A percentile compares a stretch with the other conserved stretches of the same genome.
Evolutionary conservation across 2,888 invertebrate genomes (phyloP).

Genomic region (Leucania comma): DNA sequence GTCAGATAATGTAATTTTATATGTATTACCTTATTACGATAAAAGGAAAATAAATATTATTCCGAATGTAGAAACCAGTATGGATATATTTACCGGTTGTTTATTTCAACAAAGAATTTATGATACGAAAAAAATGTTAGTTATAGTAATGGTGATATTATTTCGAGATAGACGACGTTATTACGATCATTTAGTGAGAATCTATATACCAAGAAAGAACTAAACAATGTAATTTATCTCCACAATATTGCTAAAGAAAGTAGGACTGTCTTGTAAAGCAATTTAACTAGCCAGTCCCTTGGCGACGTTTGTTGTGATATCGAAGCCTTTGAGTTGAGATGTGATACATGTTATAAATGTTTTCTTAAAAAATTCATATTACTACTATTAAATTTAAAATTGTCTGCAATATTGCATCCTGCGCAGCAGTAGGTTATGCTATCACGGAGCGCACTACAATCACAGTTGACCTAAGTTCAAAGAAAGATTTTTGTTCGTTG

Average conservation of each 20-base stretch:
- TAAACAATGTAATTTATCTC: neutral
- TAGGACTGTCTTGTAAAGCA: no score
- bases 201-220: neutral
- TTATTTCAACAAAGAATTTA: conserved; percentile 1
- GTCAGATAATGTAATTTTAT: neutral
- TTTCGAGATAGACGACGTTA: neutral
- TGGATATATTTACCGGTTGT: no score
- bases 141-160: neutral
- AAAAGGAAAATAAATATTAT: neutral
- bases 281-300: no score
- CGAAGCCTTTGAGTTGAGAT: no score
- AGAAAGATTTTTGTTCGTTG: neutral
- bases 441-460: neutral
- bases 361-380: no score
- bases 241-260: neutral
- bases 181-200: neutral
- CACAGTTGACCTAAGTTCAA: neutral
- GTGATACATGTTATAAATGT: no score
- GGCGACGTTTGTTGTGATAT: no score
- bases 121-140: neutral
- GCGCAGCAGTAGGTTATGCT: neutral
- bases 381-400: no score
- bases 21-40: neutral
- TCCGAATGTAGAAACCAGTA: neutral
- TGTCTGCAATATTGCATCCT: no score